Evolutionary conservation across 2,797 vertebrate genomes (phyloP), one percentile per base, ranked within the genome.

Genomic region (Gambusia yucatana): DNA sequence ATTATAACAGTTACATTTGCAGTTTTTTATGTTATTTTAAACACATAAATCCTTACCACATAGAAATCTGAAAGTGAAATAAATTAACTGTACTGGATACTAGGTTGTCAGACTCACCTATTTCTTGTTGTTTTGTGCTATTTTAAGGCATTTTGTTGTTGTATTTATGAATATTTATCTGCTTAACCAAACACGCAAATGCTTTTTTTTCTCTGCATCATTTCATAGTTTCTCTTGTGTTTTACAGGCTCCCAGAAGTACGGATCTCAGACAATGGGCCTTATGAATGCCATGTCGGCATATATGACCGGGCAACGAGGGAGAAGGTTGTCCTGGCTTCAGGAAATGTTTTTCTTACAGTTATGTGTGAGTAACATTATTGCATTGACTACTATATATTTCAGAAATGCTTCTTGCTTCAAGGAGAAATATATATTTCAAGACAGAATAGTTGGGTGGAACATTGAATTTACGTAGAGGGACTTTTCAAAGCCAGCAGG

Each of bases 271-370:
- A 99, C 93, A 99, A 98, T 0, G 98, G 98, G 39, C 98, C 98
- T 79, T 99, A 99, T 0, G 98, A 99, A 90, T 99, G 98, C 89
- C 98, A 99, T 0, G 98, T 99, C 92, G 98, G 98, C 73, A 99
- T 99, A 92, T 99, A 99, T 0, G 98, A 99, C 94, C 93, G 98
- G 10, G 97, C 98, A 67, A 99, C 98, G 0, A 87, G 97, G 72
- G 98, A 99, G 93, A 99, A 99, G 89, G 98, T 99, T 88, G 97
- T 99, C 57, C 94, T 99, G 90, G 98, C 98, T 0, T 99, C 98
- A 0, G 98, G 97, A 80, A 98, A 98, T 11, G 94, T 98, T 67
- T 97, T 98, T 91, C 98, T 99, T 86, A 98, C 98, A 0, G 98
- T 99, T 86, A 99, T 99, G 97, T 98, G 98, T 99, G 91, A 99